phyloP scores from a whole-genome alignment of 2,797 vertebrate species.

The Cyprinodon diabolis region DNA sequence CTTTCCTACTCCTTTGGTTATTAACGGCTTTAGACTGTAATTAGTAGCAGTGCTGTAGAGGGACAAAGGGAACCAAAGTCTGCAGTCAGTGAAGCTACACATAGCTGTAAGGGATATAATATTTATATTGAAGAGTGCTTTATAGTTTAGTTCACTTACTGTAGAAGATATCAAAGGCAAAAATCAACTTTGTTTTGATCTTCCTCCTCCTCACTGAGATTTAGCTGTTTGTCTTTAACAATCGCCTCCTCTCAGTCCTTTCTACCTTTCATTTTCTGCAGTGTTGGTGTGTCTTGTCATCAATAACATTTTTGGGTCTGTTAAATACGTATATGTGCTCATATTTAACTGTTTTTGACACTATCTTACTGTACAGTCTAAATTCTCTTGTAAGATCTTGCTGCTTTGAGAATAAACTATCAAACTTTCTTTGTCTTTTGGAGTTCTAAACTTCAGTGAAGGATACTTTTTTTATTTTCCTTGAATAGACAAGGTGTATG shows the following conservation, averaged over 20 bases:
- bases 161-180: slow-evolving; percentile 64
- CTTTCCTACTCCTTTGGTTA: slow-evolving; percentile 54
- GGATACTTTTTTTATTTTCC: neutral
- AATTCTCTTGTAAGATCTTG: slow-evolving; percentile 71
- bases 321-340: slow-evolving; percentile 40
- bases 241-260: slow-evolving; percentile 26
- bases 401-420: slow-evolving; percentile 77
- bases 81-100: slow-evolving; percentile 47
- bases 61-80: slow-evolving; percentile 72
- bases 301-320: slow-evolving; percentile 11
- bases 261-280: slow-evolving; percentile 35
- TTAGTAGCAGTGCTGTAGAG: slow-evolving; percentile 73
- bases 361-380: slow-evolving; percentile 57
- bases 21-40: slow-evolving; percentile 76
- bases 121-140: slow-evolving; percentile 47
- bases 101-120: slow-evolving; percentile 29
- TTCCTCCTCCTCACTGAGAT: slow-evolving; percentile 53
- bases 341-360: slow-evolving; percentile 40
- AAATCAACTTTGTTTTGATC: slow-evolving; percentile 43
- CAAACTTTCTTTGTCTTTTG: slow-evolving; percentile 48
- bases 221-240: slow-evolving; percentile 51
- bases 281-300: slow-evolving; percentile 39
- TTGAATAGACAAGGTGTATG: neutral
- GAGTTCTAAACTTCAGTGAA: neutral
- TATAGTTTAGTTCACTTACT: slow-evolving; percentile 59